These are phyloP conservation scores for Melopsittacus undulatus DNA, from an alignment of 2,797 vertebrate species.

Conservation along the genomic window DNA sequence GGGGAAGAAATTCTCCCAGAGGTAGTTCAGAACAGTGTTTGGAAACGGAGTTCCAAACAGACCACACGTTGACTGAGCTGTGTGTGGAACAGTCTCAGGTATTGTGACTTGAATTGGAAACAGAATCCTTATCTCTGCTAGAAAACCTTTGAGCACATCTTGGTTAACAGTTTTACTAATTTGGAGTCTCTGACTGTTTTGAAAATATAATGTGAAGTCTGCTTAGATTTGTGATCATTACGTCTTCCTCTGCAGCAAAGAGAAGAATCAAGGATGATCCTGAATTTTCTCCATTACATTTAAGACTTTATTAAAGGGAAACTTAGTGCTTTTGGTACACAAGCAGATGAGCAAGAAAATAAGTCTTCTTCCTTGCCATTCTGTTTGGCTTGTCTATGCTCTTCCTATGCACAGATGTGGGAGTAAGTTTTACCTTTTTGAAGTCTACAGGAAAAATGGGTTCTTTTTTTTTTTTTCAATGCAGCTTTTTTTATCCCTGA, in stretches of 20 bases:
- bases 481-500: not conserved
- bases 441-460: not conserved
- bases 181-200: not conserved
- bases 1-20: not conserved
- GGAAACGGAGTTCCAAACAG: not conserved
- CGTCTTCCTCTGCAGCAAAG: not conserved
- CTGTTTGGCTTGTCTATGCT: not conserved
- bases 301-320: not conserved
- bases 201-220: not conserved
- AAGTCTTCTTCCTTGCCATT: not conserved
- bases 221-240: not conserved
- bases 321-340: not conserved
- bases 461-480: not conserved
- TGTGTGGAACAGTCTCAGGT: not conserved
- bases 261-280: not conserved
- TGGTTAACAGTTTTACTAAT: not conserved
- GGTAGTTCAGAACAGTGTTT: not conserved
- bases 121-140: not conserved
- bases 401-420: not conserved
- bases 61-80: accelerated
- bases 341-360: not conserved
- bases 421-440: not conserved
- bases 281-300: not conserved
- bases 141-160: not conserved
- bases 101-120: not conserved